phyloP scores from a whole-genome alignment of 2,113 vertebrate genomes.

The Macrotis lagotis region DNA sequence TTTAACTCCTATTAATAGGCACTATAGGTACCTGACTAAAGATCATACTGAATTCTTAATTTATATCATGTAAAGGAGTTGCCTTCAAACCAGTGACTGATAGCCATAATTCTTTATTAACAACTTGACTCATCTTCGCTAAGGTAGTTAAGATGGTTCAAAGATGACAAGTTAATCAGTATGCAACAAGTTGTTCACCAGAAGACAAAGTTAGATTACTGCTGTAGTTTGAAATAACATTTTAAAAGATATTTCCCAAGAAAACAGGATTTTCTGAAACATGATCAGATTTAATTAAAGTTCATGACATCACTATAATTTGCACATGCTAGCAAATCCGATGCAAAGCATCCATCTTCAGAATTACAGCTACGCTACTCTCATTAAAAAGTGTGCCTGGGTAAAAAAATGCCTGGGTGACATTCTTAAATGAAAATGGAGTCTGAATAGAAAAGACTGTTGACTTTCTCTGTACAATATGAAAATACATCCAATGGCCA shows the following conservation, averaged over 20 bases:
- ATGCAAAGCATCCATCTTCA: conserved; percentile 26
- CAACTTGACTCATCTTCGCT: conserved; percentile 43
- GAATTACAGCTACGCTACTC: background rate
- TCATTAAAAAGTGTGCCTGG: conserved; percentile 28
- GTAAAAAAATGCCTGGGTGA: background rate
- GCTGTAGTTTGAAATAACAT: conserved; percentile 42
- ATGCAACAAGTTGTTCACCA: conserved; percentile 1
- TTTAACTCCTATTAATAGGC: conserved; percentile 32
- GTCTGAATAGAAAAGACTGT: background rate
- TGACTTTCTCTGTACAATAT: background rate
- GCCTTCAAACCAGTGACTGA: conserved; percentile 40
- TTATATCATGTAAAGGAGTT: conserved; percentile 42
- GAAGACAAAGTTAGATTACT: background rate
- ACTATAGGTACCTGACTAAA: conserved; percentile 18
- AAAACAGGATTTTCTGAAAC: conserved; percentile 58
- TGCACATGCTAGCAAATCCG: conserved; percentile 39
- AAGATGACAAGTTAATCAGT: background rate
- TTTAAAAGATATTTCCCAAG: conserved; percentile 50
- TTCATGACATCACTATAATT: conserved; percentile 18
- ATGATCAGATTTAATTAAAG: conserved; percentile 53
- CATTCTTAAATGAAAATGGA: conserved; percentile 23
- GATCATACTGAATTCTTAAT: conserved; percentile 39
- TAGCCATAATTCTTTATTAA: conserved; percentile 34
- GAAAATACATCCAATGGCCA: conserved; percentile 6
- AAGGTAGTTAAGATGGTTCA: conserved; percentile 5